Base-by-base conservation (phyloP, 2,797 vertebrate species). In the Monodelphis domestica region DNA sequence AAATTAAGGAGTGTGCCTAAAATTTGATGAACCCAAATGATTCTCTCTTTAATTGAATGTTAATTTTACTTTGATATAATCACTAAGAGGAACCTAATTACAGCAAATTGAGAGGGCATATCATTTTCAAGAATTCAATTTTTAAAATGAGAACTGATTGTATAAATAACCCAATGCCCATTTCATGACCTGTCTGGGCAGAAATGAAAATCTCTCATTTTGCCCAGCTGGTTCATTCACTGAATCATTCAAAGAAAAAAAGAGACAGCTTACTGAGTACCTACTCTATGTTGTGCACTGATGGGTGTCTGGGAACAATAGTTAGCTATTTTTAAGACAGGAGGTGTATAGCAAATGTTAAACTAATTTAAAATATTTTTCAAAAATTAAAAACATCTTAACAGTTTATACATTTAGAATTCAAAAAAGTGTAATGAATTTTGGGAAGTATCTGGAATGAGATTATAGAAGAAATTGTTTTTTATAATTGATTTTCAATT, bases 401-500 rank as follows among this genome's bases (percentile, higher is more conserved):
- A 45, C 26, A 84, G 10, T 26, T 84, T 26, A 84, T 9, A 45
- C 24, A 4, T 45, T 84, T 50, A 50, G 38, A 21, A 84, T 84
- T 45, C 38, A 84, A 50, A 84, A 63, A 84, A 50, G 70, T 84
- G 21, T 50, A 30, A 26, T 50, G 9, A 84, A 50, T 50, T 84
- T 84, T 84, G 70, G 70, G 50, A 84, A 84, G 21, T 26, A 50
- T 50, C 7, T 84, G 38, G 70, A 84, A 26, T 50, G 21, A 84
- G 2, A 84, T 26, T 45, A 45, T 84, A 24, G 9, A 84, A 84
- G 38, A 38, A 84, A 24, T 45, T 78, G 6, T 78, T 3, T 78
- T 84, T 54, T 94, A 89, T 93, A 38, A 53, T 54, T 89, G 29
- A 52, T 51, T 7, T 92, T 45, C 11, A 54, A 50, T 53, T 94